Evolutionary conservation across 2,888 invertebrate species (phyloP).

Genomic region (Cerceris ruficornis): DNA sequence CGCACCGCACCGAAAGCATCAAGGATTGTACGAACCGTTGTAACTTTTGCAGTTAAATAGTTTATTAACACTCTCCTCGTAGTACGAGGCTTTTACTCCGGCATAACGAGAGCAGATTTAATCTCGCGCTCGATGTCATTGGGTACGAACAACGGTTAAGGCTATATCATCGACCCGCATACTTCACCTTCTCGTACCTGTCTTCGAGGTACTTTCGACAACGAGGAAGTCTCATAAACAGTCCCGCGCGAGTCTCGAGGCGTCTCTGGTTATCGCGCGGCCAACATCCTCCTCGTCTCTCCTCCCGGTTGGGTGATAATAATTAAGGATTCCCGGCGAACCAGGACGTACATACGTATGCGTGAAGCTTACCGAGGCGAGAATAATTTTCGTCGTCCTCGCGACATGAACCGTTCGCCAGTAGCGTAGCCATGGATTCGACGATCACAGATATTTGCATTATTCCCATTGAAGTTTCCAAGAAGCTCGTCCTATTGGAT

Average conservation of each 20-base stretch:
- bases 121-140: constrained; percentile 38
- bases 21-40: too few species aligned
- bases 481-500: background rate
- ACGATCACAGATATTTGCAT: background rate
- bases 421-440: constrained; percentile 36
- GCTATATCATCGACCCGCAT: constrained; percentile 45
- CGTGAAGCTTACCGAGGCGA: constrained; percentile 44
- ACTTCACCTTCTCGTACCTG: constrained; percentile 56
- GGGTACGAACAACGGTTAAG: constrained; percentile 28
- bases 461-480: background rate
- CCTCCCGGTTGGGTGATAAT: constrained; percentile 53
- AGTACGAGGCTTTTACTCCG: background rate
- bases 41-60: too few species aligned
- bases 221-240: constrained; percentile 56
- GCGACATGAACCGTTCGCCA: constrained; percentile 53
- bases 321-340: constrained; percentile 58
- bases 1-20: too few species aligned
- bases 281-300: constrained; percentile 42
- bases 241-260: constrained; percentile 38
- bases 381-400: constrained; percentile 59
- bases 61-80: too few species aligned
- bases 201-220: constrained; percentile 46
- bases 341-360: constrained; percentile 37
- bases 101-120: constrained; percentile 39
- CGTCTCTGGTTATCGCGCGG: constrained; percentile 52